phyloP scores from a whole-genome alignment of 2,888 invertebrate genomes.

The Conops quadrifasciatus region DNA sequence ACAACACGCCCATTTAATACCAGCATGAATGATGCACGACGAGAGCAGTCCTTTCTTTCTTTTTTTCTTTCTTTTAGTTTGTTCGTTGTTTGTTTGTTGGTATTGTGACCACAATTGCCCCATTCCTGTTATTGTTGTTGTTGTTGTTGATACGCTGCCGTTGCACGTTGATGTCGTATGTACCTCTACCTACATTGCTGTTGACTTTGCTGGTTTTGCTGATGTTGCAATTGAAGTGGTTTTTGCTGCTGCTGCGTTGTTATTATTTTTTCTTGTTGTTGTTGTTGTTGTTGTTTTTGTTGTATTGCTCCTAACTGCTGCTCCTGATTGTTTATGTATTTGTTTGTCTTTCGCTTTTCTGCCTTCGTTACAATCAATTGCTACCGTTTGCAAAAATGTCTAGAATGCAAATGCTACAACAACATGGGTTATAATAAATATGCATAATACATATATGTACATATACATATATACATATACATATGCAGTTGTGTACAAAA shows the following conservation, averaged over 20 bases:
- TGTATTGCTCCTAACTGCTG: not conserved
- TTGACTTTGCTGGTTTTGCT: not conserved
- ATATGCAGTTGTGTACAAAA: slow-evolving; percentile 16
- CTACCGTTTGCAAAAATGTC: slow-evolving; percentile 18
- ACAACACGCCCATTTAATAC: too few species aligned
- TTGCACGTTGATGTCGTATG: slow-evolving; percentile 21
- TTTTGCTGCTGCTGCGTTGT: not conserved
- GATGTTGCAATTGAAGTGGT: slow-evolving; percentile 6
- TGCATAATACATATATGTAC: too few species aligned
- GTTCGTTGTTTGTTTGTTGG: not conserved
- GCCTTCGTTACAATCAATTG: slow-evolving; percentile 34
- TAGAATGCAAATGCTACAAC: slow-evolving; percentile 26
- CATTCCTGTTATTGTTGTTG: slow-evolving; percentile 5
- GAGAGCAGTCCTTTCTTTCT: too few species aligned
- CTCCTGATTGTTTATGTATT: not conserved
- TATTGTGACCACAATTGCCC: slow-evolving; percentile 6
- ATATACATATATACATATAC: not conserved
- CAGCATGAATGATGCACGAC: too few species aligned
- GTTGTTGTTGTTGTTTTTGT: slow-evolving; percentile 1
- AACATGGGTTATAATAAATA: not conserved
- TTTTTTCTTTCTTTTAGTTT: too few species aligned
- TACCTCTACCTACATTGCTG: not conserved
- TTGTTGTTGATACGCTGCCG: not conserved
- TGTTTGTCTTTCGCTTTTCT: slow-evolving; percentile 30
- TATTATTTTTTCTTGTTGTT: slow-evolving; percentile 6